phyloP scores from a whole-genome alignment of 2,888 invertebrate genomes.

The Byasa hedistus region DNA sequence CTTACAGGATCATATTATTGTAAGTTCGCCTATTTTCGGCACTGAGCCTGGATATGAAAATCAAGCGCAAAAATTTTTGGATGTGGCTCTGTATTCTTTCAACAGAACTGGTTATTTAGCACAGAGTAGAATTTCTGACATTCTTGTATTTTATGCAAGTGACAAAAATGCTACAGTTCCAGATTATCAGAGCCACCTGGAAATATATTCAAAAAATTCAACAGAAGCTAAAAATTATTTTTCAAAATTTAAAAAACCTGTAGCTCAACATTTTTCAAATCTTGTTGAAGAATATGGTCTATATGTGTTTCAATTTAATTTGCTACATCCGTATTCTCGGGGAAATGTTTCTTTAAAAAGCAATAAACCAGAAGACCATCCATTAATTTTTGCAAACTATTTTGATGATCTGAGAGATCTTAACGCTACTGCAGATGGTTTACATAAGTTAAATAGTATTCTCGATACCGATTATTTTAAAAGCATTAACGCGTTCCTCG shows the following conservation, averaged over 20 bases:
- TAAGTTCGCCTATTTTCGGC: slow-evolving; percentile 58
- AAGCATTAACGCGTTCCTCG: slow-evolving; percentile 46
- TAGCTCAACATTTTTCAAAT: slow-evolving; percentile 43
- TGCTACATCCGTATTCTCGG: slow-evolving; percentile 73
- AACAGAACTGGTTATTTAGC: slow-evolving; percentile 74
- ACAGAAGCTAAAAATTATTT: slow-evolving; percentile 1
- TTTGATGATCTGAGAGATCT: slow-evolving; percentile 78
- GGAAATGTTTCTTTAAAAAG: slow-evolving; percentile 79
- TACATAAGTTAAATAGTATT: slow-evolving; percentile 48
- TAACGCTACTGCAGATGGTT: slow-evolving; percentile 48
- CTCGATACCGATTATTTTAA: slow-evolving; percentile 47
- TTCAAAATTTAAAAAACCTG: slow-evolving; percentile 49
- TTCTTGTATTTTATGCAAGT: slow-evolving; percentile 45
- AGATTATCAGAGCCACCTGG: slow-evolving; percentile 51
- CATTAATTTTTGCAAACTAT: slow-evolving; percentile 82
- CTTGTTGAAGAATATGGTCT: slow-evolving; percentile 48
- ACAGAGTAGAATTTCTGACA: slow-evolving; percentile 77
- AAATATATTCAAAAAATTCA: slow-evolving; percentile 50
- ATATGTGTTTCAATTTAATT: slow-evolving; percentile 52
- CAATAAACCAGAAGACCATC: slow-evolving; percentile 78
- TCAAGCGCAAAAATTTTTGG: slow-evolving; percentile 45
- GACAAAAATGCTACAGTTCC: slow-evolving; percentile 49
- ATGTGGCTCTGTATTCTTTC: slow-evolving; percentile 68
- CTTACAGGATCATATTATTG: slow-evolving; percentile 74
- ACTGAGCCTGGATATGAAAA: slow-evolving; percentile 45